Evolutionary conservation across 2,797 vertebrate species (phyloP), one percentile per base, ranked within the genome.

Genomic region (Micromesistius poutassou): DNA sequence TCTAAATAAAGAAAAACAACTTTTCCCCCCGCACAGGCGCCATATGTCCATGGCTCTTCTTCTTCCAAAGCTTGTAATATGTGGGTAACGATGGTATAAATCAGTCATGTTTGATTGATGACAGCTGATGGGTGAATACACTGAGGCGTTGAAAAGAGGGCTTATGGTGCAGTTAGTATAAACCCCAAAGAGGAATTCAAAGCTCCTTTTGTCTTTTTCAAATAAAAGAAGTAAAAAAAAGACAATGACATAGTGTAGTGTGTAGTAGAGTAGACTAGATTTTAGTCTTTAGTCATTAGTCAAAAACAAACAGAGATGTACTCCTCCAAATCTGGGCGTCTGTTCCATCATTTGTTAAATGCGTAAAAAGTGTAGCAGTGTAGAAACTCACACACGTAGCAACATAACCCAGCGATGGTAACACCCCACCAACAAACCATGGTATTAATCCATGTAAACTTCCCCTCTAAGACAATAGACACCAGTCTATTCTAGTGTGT

Each of bases 41-140:
- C 36, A 38, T 70, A 50, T 77, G 87, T 89, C 71, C 76, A 78
- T 79, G 74, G 68, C 81, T 88, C 12, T 13, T 42, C 66, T 80
- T 76, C 86, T 87, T 84, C 79, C 86, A 91, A 90, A 82, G 75
- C 79, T 76, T 28, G 70, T 78, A 86, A 87, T 83, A 86, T 87
- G 83, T 83, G 84, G 84, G 77, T 30, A 40, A 50, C 68, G 76
- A 50, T 50, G 46, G 87, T 85, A 84, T 81, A 82, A 30, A 81
- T 79, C 74, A 85, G 77, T 42, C 46, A 10, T 6, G 14, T 85
- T 82, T 88, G 84, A 91, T 76, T 77, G 84, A 86, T 78, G 79
- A 10, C 1, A 74, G 83, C 83, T 83, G 77, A 85, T 78, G 14
- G 22, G n/a, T 62, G 16, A 3, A 12, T 71, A 31, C 30, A 50